Conservation (phyloP, 1,140 invertebrate species). For the Eupristina koningsbergeri region DNA sequence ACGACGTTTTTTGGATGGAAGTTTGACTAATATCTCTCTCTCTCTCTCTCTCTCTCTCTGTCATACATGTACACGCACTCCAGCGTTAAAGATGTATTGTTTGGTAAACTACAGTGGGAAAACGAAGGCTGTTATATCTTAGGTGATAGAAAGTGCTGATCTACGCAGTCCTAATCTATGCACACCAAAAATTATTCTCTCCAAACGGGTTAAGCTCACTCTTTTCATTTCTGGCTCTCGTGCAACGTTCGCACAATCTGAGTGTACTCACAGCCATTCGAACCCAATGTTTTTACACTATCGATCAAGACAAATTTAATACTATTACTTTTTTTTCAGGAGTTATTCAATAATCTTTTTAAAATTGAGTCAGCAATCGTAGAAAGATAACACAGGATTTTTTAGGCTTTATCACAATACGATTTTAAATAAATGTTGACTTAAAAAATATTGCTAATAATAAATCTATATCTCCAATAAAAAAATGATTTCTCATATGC, state of each 20-base stretch:
- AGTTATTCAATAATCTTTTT: too few relatives aligned
- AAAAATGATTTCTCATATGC: too few relatives aligned
- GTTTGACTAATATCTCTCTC: background rate
- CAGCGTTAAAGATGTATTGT: background rate
- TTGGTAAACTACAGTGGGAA: background rate
- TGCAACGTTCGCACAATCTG: background rate
- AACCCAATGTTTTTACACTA: background rate
- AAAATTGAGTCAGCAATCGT: too few relatives aligned
- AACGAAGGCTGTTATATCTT: slow-evolving; percentile 1
- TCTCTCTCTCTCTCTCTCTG: background rate
- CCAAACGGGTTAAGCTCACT: background rate
- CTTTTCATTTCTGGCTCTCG: background rate
- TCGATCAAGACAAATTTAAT: background rate
- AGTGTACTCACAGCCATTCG: background rate
- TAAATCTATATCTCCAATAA: too few relatives aligned
- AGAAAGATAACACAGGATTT: too few relatives aligned
- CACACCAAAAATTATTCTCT: slow-evolving; percentile 4
- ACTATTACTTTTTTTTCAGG: background rate
- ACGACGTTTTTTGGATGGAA: slow-evolving; percentile 1
- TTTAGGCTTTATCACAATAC: too few relatives aligned
- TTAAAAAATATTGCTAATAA: too few relatives aligned
- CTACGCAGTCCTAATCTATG: background rate
- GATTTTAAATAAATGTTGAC: too few relatives aligned
- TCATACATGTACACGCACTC: too few relatives aligned
- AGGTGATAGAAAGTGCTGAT: background rate